A percentile compares a stretch with the other conserved stretches of the same genome.
Conservation (phyloP, 1,140 invertebrate genomes). For the Paralvinella palmiformis region DNA sequence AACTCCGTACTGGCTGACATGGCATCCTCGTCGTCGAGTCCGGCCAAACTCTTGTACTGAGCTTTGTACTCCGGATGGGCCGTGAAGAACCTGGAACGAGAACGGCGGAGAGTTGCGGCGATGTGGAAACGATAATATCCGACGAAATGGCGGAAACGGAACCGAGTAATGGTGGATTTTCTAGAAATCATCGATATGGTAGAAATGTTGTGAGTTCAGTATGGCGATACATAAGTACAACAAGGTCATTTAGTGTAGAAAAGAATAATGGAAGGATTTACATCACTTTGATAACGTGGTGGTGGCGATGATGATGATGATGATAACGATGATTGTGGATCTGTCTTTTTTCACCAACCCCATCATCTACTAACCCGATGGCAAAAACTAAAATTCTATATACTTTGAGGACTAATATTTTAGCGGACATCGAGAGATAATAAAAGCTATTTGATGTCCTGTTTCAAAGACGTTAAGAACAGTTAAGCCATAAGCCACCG, state of each 20-base stretch:
- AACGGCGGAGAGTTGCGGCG: neutral
- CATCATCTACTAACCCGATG: too few species aligned
- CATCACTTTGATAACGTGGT: too few species aligned
- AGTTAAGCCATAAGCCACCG: neutral
- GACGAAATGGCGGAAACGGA: neutral
- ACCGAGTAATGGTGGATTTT: neutral
- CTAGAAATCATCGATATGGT: neutral
- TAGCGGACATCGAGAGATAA: neutral
- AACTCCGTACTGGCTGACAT: conserved; percentile 10
- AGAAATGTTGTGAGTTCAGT: too few species aligned
- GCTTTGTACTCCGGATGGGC: conserved; percentile 13
- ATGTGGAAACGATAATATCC: neutral
- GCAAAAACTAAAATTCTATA: neutral
- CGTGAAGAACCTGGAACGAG: conserved; percentile 11
- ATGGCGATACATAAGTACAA: neutral
- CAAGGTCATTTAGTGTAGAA: neutral
- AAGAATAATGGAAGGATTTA: too few species aligned
- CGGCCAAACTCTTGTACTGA: conserved; percentile 3
- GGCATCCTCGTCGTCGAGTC: conserved; percentile 1
- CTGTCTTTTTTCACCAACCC: too few species aligned
- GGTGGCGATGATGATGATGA: too few species aligned
- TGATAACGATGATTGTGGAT: too few species aligned
- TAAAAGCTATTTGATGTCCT: neutral
- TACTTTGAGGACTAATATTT: neutral
- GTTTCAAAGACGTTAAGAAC: neutral